These are phyloP conservation scores for Yponomeuta malinellus DNA, from an alignment of 2,888 invertebrate species.

Conservation along the genomic window DNA sequence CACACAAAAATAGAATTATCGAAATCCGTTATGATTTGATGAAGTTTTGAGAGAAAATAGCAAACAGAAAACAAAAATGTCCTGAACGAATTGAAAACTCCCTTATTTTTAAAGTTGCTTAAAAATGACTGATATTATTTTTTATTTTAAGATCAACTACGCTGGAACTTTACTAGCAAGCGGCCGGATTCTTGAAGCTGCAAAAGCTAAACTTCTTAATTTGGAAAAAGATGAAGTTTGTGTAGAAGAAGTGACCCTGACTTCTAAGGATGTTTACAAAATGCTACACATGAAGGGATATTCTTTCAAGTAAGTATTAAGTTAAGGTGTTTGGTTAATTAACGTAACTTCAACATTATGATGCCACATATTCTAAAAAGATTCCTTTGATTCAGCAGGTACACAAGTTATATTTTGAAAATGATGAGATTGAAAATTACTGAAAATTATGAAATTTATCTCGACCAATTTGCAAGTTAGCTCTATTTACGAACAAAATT, in stretches of 20 bases:
- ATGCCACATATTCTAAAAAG: too few species aligned
- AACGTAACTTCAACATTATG: not conserved
- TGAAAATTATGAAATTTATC: not conserved
- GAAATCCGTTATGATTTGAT: too few species aligned
- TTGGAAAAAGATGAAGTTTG: conserved; percentile 14
- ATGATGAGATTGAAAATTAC: not conserved
- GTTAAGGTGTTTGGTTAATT: not conserved
- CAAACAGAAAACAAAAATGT: too few species aligned
- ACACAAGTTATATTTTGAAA: too few species aligned
- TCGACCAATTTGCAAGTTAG: not conserved
- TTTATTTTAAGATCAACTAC: conserved; percentile 27
- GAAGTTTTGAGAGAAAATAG: too few species aligned
- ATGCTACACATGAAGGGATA: conserved; percentile 31
- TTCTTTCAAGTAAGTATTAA: conserved; percentile 29
- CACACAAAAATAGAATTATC: too few species aligned
- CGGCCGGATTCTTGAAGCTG: conserved; percentile 25
- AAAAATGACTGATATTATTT: not conserved
- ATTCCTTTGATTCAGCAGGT: too few species aligned
- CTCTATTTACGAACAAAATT: not conserved
- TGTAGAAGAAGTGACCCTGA: conserved; percentile 23
- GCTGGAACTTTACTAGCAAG: conserved; percentile 26
- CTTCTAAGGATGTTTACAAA: conserved; percentile 32
- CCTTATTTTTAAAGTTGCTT: not conserved
- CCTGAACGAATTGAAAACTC: too few species aligned
- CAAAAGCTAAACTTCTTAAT: conserved; percentile 13